Base-by-base conservation (phyloP, 2,797 vertebrate species). In the Pangasius larnaudii region DNA sequence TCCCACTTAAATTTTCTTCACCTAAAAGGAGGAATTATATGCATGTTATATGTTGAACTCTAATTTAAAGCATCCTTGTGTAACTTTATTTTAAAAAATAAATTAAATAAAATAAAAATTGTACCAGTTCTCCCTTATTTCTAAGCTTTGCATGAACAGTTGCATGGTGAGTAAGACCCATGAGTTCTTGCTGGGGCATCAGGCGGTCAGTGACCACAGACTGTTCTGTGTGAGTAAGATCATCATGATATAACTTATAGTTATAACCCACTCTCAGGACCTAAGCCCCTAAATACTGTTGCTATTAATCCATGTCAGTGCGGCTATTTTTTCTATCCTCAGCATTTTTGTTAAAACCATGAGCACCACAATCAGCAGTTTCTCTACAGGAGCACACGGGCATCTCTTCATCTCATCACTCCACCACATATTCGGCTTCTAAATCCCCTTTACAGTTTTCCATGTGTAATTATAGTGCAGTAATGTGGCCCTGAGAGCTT, bases 401-500 rank as follows among this genome's bases (percentile, higher is more conserved):
- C 82, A 83, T 83, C 81, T 30, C 56, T 79, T 90, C 83, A 63
- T 86, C 87, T 88, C 90, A 86, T 90, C 89, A 85, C 81, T 59
- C 84, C 53, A 83, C 79, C 80, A 75, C 80, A 78, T 88, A 89
- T 86, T 53, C 53, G 58, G 86, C 56, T 84, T 83, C 65, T 87
- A 67, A 91, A 91, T 89, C 89, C 84, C 86, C 83, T 86, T 87
- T 80, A 84, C 72, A 85, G 69, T 77, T 90, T 85, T 87, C 84
- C 87, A 79, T 81, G 87, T 80, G 85, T 19, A 46, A 63, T 46
- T 63, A 27, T 61, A n/a, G 36, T 75, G 72, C 49, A 30, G 0
- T 71, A 30, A 58, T 42, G 16, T 5, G 1, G 13, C 56, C 10
- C 39, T 1, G 58, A 63, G 36, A n/a, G 58, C 19, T 82, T 82